These are phyloP conservation scores for Lacanobia wlatinum DNA, from an alignment of 2,888 invertebrate species.

Conservation along the genomic window DNA sequence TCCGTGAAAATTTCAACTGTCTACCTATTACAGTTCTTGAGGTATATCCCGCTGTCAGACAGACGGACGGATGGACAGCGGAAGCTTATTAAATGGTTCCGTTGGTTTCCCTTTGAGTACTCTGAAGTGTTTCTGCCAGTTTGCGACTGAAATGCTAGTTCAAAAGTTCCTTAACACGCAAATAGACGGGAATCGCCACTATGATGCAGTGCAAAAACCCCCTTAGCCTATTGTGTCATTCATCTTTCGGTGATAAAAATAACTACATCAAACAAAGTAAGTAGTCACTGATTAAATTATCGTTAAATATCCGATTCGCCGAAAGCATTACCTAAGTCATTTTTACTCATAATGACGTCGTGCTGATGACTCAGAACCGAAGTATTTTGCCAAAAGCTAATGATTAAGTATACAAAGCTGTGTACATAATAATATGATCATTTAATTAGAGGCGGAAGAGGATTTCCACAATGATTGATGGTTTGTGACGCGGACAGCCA, in stretches of 20 bases:
- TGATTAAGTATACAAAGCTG: slow-evolving; percentile 28
- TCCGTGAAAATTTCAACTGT: too few relatives aligned
- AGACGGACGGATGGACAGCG: too few relatives aligned
- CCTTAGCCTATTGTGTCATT: neutral
- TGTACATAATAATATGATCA: slow-evolving; percentile 18
- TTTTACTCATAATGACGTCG: slow-evolving; percentile 28
- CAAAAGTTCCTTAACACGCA: too few relatives aligned
- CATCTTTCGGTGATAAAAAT: neutral
- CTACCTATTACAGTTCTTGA: too few relatives aligned
- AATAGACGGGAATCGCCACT: too few relatives aligned
- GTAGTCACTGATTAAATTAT: neutral
- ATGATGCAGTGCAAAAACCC: too few relatives aligned
- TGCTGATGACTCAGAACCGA: slow-evolving; percentile 34
- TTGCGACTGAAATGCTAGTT: too few relatives aligned
- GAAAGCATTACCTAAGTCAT: slow-evolving; percentile 8
- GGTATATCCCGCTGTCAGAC: too few relatives aligned
- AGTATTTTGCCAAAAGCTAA: slow-evolving; percentile 30
- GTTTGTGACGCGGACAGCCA: slow-evolving; percentile 6
- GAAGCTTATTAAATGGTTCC: too few relatives aligned
- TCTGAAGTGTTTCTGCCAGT: too few relatives aligned
- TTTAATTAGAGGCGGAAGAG: slow-evolving; percentile 49
- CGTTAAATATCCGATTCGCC: slow-evolving; percentile 20
- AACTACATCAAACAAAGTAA: neutral
- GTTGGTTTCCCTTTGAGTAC: too few relatives aligned
- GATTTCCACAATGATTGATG: slow-evolving; percentile 49